Percentiles rank a stretch among this genome's conserved stretches.
Evolutionary conservation across 2,888 invertebrate genomes (phyloP).

Genomic region (Rhamphomyia laevipes): DNA sequence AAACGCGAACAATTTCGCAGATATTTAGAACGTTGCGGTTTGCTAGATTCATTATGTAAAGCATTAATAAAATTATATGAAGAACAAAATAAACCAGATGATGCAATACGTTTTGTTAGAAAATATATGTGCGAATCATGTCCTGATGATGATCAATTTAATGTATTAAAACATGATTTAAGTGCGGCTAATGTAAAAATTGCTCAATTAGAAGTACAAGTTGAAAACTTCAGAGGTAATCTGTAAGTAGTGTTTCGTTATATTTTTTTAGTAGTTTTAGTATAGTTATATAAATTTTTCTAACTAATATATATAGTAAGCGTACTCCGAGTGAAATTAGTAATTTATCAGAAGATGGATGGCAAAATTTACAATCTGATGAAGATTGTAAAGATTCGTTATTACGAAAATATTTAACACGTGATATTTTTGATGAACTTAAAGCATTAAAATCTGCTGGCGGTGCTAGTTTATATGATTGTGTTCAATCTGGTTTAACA

Average conservation of each 20-base stretch:
- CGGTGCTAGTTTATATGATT: slow-evolving; percentile 48
- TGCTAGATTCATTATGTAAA: slow-evolving; percentile 35
- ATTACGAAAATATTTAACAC: slow-evolving; percentile 49
- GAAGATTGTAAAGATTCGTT: slow-evolving; percentile 43
- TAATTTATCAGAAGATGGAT: slow-evolving; percentile 41
- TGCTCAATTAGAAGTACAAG: slow-evolving; percentile 27
- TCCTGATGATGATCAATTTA: slow-evolving; percentile 32
- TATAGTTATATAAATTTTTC: no score
- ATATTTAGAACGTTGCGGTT: slow-evolving; percentile 35
- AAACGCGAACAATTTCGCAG: slow-evolving; percentile 37
- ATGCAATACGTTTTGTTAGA: slow-evolving; percentile 35
- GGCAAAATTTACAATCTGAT: slow-evolving; percentile 39
- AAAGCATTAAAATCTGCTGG: slow-evolving; percentile 43
- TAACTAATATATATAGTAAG: slow-evolving; percentile 28
- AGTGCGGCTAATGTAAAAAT: slow-evolving; percentile 29
- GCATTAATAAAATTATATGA: slow-evolving; percentile 36
- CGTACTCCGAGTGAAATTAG: slow-evolving; percentile 32
- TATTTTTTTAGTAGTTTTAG: no score
- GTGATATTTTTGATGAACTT: slow-evolving; percentile 42
- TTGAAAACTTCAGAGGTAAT: slow-evolving; percentile 24
- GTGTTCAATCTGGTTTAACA: slow-evolving; percentile 50
- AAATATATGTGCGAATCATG: slow-evolving; percentile 35
- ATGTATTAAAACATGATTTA: slow-evolving; percentile 30
- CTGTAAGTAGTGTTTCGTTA: slow-evolving; percentile 22
- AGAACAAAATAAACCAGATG: slow-evolving; percentile 35